A percentile compares a stretch with the other conserved stretches of the same genome.
phyloP scores from a whole-genome alignment of 2,113 vertebrate genomes.

The Lasiurus borealis region DNA sequence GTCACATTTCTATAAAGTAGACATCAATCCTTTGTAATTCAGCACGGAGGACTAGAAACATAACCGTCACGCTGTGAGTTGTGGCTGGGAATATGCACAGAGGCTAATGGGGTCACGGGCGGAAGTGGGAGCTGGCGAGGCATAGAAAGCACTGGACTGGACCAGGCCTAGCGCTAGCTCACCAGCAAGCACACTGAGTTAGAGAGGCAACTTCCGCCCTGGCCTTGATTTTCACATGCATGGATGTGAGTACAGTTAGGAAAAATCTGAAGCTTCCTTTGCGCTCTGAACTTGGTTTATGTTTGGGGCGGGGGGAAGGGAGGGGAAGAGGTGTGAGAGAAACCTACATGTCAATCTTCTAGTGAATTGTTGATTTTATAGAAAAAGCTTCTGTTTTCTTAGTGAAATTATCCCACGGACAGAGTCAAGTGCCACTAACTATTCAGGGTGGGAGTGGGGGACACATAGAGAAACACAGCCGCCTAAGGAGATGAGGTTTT shows the following conservation, averaged over 20 bases:
- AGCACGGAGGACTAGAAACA: background rate
- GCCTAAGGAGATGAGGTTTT: background rate
- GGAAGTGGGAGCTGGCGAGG: background rate
- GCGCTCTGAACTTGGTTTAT: background rate
- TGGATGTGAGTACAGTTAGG: background rate
- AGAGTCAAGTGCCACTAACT: background rate
- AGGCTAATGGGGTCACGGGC: background rate
- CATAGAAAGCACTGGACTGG: background rate
- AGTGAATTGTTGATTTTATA: background rate
- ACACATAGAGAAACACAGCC: background rate
- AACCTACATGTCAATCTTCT: background rate
- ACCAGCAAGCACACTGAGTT: background rate
- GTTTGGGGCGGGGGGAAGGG: background rate
- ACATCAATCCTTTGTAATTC: background rate
- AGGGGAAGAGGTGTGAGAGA: background rate
- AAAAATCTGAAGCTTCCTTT: background rate
- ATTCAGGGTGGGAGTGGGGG: background rate
- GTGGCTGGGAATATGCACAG: background rate
- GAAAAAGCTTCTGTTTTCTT: slow-evolving; percentile 6
- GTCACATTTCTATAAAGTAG: background rate
- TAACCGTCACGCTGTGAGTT: background rate
- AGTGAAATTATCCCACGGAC: background rate
- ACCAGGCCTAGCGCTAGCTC: too few species aligned
- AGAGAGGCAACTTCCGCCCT: background rate
- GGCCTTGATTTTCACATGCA: background rate